Percentiles rank a stretch among this genome's conserved stretches.
Evolutionary conservation across 2,888 invertebrate species (phyloP).

Genomic region (Hofmannophila pseudospretella): DNA sequence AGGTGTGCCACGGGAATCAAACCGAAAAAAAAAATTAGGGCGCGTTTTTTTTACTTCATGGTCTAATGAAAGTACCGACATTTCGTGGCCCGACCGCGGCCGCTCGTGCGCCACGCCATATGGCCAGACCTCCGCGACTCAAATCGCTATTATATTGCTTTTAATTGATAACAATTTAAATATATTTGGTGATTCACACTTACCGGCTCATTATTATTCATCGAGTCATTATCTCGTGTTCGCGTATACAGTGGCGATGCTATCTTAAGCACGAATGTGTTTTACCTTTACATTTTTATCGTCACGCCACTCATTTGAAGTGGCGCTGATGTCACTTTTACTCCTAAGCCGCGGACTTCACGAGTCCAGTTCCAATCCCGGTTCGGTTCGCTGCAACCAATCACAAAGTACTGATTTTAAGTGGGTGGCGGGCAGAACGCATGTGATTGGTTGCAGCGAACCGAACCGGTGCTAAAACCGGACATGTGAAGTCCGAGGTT

Average conservation of each 20-base stretch:
- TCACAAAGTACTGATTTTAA: no score
- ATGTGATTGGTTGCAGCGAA: no score
- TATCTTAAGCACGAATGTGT: conserved; percentile 69
- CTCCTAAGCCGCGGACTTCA: no score
- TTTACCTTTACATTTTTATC: conserved; percentile 64
- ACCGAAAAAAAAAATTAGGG: background rate
- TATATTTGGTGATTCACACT: conserved; percentile 79
- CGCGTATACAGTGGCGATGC: conserved; percentile 61
- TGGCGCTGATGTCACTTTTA: no score
- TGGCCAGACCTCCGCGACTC: conserved; percentile 63
- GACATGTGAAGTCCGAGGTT: no score
- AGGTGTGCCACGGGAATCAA: background rate
- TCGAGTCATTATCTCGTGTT: conserved; percentile 74
- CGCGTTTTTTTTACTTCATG: no score
- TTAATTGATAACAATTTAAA: conserved; percentile 79
- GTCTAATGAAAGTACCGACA: background rate
- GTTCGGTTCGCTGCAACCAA: no score
- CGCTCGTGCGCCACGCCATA: conserved; percentile 65
- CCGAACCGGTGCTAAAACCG: no score
- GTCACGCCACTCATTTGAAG: conserved; percentile 41
- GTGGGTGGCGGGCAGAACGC: no score
- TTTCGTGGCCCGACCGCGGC: conserved; percentile 35
- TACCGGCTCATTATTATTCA: conserved; percentile 75
- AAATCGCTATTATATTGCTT: conserved; percentile 78
- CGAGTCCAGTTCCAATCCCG: no score